Base-by-base conservation (phyloP, 2,797 vertebrate genomes). In the Bradypus variegatus region DNA sequence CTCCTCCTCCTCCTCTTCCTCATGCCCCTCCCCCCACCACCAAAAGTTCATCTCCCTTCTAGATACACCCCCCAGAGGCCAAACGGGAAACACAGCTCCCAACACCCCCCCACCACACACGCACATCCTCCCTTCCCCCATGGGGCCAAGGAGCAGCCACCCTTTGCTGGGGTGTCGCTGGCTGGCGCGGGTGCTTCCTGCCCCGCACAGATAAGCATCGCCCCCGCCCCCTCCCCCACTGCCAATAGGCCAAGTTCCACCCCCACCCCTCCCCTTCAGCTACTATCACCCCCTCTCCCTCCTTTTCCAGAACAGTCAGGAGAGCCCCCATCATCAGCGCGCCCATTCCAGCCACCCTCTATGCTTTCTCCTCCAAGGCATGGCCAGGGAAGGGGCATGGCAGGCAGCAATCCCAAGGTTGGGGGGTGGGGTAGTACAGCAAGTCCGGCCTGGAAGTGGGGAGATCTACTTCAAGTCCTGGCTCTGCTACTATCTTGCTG, bases 131-230 rank as follows among this genome's bases (percentile, higher is more conserved):
- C 95, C 93, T 86, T 86, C 94, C 94, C 89, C 92, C 89, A 91
- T 23, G 50, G 91, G 92, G 95, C 94, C 82, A 93, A 94, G 95
- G 95, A 96, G 81, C 95, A 96, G 93, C 88, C 92, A 93, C 93
- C 86, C 77, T 91, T 93, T 83, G 92, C 94, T 91, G 95, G 96
- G 96, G 95, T 95, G 95, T 94, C 93, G 83, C 79, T 91, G 94
- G 85, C 84, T 89, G 94, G 88, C 89, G 80, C 62, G 80, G 95
- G 94, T 91, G 95, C 95, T 96, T 96, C 95, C 96, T 96, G 95
- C 94, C 94, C 96, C 82, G 25, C 84, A 95, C 94, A 94, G 96
- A 96, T 96, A 96, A 96, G 95, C 96, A 96, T 96, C 95, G 11
- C 80, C 85, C 89, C 90, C 36, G 25, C 89, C 93, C 95, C 94